Evolutionary conservation across 2,113 vertebrate species (phyloP), one percentile per base, ranked within the genome.

Genomic region (Myotis brandtii): DNA sequence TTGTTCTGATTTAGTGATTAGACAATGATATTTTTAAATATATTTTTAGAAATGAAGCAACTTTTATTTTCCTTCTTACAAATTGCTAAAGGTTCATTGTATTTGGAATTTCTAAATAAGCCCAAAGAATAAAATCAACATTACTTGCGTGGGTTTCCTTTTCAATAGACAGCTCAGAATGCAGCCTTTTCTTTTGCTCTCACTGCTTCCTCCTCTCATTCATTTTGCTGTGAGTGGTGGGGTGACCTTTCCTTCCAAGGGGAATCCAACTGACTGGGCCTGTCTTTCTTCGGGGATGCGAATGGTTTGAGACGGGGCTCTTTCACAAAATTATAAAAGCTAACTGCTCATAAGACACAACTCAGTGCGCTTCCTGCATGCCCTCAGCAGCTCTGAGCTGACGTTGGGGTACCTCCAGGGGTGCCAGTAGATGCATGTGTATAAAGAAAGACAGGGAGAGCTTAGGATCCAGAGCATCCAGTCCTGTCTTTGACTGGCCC

Each of bases 11-110:
- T 27, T 69, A 52, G 48, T 70, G 21, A 40, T 87, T 40, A 69
- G 85, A 25, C 54, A 27, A 13, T 23, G 27, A n/a, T 87, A 37
- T 43, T 37, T 50, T 14, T 0, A 30, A 20, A 30, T 40, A 25
- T 43, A 12, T 52, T 77, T 86, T 84, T 52, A 10, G 27, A 84
- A 83, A 46, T 73, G 46, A 77, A 92, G 11, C 50, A 67, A 46
- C 10, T 92, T 93, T 86, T 80, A 75, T 64, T 89, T 92, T 66
- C 27, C 27, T 86, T 59, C 46, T 59, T 80, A 66, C 16, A 85
- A 23, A 69, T 11, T 23, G 13, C 17, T 72, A 14, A 80, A 54
- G 27, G 9, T 81, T 54, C 4, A 5, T 34, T 34, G 3, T 67
- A 14, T 37, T 79, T 75, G 48, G 48, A 54, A 85, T 93, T 88